Evolutionary conservation across 2,888 invertebrate genomes (phyloP), one percentile per base, ranked within the genome.

Genomic region (Drosophila setosimentum): DNA sequence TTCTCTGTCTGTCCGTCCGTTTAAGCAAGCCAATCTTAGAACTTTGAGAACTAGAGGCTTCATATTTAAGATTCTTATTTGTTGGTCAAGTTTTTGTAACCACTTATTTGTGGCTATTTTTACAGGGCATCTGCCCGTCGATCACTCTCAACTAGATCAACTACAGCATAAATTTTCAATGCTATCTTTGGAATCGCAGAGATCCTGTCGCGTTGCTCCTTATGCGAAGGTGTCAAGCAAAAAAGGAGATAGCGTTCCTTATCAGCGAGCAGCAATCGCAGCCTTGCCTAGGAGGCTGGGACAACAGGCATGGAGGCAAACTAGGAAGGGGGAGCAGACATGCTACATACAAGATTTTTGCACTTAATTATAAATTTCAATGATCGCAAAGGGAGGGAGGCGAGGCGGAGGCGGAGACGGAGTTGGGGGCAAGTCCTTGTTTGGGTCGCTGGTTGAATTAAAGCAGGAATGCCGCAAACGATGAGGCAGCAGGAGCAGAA

Each of bases 391-490:
- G 24, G 54, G 67, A 32, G 40, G 89, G 85, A 72, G 75, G 78
- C 4, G 45, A 8, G 21, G 71, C 54, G 53, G 42, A 3, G 18
- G 24, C 24, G 6, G 13, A 33, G 2, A 13, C 33, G 33, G 77
- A 68, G 78, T 74, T 35, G 21, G 79, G 72, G 72, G 72, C 42
- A 72, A 61, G 78, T 78, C 92, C 92, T 89, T 91, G 91, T 91
- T 90, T 80, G 92, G 89, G 72, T 11, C 49, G 62, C 51, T 81
- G 82, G 75, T 75, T 83, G 82, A 80, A 86, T 87, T 83, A 91
- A 87, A 87, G 85, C 76, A 79, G 83, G 90, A 92, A 91, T 90
- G 91, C 92, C 89, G 91, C 89, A 55, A 77, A 37, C 58, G 59
- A 35, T 13, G 60, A 60, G 63, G 48, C 54, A 8, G 27, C 49